Percentiles rank a stretch among this genome's conserved stretches.
Conservation (phyloP, 2,113 vertebrate species). For the Laterallus jamaicensis region DNA sequence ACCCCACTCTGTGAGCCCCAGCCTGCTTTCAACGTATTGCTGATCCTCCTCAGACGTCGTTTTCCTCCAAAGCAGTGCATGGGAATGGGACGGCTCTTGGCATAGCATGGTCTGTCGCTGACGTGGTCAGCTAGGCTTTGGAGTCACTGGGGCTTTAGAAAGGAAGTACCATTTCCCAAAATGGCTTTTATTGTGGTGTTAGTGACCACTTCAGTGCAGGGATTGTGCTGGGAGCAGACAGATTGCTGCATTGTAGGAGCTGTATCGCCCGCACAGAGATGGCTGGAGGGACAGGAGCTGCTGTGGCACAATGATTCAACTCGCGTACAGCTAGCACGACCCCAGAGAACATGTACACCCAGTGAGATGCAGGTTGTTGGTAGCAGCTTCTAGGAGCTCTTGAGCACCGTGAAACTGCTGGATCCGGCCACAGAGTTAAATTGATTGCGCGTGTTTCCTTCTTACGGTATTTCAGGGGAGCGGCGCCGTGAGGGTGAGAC, state of each 20-base stretch:
- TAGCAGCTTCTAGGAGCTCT: not conserved
- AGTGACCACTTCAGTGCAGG: not conserved
- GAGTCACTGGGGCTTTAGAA: not conserved
- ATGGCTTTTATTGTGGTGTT: not conserved
- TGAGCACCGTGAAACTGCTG: not conserved
- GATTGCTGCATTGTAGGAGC: not conserved
- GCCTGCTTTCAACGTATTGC: not conserved
- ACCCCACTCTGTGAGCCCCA: not conserved
- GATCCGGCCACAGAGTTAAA: not conserved
- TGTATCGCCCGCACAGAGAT: rapidly evolving
- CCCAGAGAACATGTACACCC: not conserved
- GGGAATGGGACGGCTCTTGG: not conserved
- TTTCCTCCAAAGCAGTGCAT: rapidly evolving
- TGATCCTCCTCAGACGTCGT: rapidly evolving
- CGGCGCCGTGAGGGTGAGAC: not conserved
- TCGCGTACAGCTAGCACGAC: rapidly evolving
- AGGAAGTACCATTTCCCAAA: rapidly evolving
- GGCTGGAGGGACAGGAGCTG: not conserved
- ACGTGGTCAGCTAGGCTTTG: not conserved
- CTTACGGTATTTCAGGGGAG: not conserved
- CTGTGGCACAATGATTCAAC: not conserved
- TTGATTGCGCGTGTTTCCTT: not conserved
- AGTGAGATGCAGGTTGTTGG: rapidly evolving
- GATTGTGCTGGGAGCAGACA: not conserved
- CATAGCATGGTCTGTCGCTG: no score